A percentile compares a stretch with the other conserved stretches of the same genome.
Evolutionary conservation across 2,888 invertebrate species (phyloP).

Genomic region (Cataglyphis livida): DNA sequence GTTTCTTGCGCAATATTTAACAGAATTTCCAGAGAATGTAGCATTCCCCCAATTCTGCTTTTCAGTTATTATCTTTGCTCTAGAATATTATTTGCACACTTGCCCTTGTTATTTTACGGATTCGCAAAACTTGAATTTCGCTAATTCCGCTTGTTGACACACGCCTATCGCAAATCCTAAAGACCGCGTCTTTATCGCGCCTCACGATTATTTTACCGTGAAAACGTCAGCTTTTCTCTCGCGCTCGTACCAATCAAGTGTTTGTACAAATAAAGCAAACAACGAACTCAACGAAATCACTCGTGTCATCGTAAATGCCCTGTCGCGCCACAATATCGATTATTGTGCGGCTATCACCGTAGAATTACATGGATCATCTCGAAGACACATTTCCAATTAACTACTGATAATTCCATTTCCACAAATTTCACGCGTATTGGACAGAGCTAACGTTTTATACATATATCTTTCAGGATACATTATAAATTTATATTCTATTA

Average conservation of each 20-base stretch:
- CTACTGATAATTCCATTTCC: not conserved
- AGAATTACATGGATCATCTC: not conserved
- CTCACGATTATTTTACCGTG: constrained; percentile 3
- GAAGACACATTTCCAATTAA: constrained; percentile 2
- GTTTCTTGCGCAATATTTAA: not conserved
- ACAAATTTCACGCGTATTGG: not conserved
- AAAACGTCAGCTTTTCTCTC: not conserved
- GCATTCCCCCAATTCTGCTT: not conserved
- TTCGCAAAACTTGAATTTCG: not conserved
- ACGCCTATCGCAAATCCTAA: not conserved
- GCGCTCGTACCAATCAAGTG: constrained; percentile 1
- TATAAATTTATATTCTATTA: not conserved
- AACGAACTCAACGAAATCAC: not conserved
- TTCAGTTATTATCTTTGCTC: not conserved
- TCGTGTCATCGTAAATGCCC: not conserved
- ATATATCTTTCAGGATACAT: not conserved
- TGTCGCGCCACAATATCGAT: not conserved
- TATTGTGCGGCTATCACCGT: not conserved
- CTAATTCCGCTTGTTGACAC: constrained; percentile 53
- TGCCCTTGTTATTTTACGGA: constrained; percentile 38
- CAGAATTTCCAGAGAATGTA: not conserved
- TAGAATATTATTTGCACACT: constrained; percentile 24
- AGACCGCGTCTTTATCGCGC: constrained; percentile 20
- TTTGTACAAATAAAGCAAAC: constrained; percentile 21
- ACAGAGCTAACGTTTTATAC: not conserved